Percentiles rank a stretch among this genome's conserved stretches.
These are phyloP conservation scores for Geotrypetes seraphini DNA, from an alignment of 2,797 vertebrate genomes.

Conservation along the genomic window DNA sequence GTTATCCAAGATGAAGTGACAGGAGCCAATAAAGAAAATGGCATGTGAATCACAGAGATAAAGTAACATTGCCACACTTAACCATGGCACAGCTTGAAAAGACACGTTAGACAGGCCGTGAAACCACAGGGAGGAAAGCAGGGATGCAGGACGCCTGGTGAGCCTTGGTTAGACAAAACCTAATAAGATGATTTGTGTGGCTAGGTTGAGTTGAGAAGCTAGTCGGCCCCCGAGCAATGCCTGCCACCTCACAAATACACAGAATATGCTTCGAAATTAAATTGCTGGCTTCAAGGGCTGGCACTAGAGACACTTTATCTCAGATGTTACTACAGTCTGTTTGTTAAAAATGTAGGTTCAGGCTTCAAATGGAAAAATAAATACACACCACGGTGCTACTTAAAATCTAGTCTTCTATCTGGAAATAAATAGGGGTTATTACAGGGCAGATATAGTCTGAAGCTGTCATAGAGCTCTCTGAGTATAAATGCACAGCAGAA, in stretches of 20 bases:
- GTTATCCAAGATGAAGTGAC: conserved; percentile 2
- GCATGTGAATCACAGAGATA: background rate
- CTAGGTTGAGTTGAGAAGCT: too few relatives aligned
- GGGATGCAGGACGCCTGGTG: background rate
- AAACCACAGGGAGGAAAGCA: background rate
- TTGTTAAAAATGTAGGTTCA: too few relatives aligned
- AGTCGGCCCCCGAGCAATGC: too few relatives aligned
- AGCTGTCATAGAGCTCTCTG: too few relatives aligned
- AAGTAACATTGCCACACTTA: conserved; percentile 2
- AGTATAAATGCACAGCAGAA: too few relatives aligned
- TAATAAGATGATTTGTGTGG: background rate
- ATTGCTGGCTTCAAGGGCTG: background rate
- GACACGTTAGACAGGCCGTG: background rate
- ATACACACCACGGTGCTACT: too few relatives aligned
- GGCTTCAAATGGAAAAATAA: too few relatives aligned
- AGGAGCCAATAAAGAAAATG: background rate
- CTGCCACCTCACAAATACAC: background rate
- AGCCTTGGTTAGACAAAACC: background rate
- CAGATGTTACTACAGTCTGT: background rate
- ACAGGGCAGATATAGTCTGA: too few relatives aligned
- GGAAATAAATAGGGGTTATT: too few relatives aligned
- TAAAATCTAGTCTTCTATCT: too few relatives aligned
- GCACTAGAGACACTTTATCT: background rate
- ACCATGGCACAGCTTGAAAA: background rate
- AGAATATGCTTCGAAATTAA: background rate